Percentiles rank a stretch among this genome's conserved stretches.
These are phyloP conservation scores for Eupithecia pulchellata DNA, from an alignment of 2,888 invertebrate species.

Conservation along the genomic window DNA sequence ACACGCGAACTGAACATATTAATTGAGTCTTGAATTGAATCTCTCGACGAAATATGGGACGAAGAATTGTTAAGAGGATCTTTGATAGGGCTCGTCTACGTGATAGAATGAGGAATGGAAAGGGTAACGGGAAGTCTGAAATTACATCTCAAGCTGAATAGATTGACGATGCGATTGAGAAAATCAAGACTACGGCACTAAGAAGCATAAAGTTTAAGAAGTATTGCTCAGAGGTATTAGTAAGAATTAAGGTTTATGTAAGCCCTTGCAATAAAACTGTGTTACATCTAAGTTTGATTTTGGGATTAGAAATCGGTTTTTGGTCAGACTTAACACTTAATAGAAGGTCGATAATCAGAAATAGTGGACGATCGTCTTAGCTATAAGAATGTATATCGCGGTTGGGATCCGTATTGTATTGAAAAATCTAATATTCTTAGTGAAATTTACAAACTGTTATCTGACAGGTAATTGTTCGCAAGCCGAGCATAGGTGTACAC, in stretches of 20 bases:
- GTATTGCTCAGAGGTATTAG: no score
- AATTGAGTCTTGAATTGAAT: constrained; percentile 41
- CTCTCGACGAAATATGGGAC: constrained; percentile 23
- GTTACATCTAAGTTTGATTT: not conserved
- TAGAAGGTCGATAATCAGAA: constrained; percentile 32
- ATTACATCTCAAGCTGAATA: not conserved
- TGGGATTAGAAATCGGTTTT: not conserved
- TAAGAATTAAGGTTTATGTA: not conserved
- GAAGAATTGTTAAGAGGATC: constrained; percentile 14
- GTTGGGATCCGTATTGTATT: constrained; percentile 21
- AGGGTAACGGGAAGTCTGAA: not conserved
- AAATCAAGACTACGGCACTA: not conserved
- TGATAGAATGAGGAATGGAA: constrained; percentile 5
- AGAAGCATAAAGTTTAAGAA: no score
- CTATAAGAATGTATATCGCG: constrained; percentile 9
- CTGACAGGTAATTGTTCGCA: not conserved
- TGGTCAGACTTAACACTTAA: not conserved
- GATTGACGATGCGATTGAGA: not conserved
- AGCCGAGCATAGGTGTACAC: not conserved
- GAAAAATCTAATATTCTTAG: no score
- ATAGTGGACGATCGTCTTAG: constrained; percentile 30
- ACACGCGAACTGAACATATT: constrained; percentile 50
- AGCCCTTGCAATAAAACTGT: not conserved
- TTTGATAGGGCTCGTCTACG: constrained; percentile 6
- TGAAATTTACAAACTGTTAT: constrained; percentile 2